Conservation (phyloP, 2,113 vertebrate species). For the Anseranas semipalmata region DNA sequence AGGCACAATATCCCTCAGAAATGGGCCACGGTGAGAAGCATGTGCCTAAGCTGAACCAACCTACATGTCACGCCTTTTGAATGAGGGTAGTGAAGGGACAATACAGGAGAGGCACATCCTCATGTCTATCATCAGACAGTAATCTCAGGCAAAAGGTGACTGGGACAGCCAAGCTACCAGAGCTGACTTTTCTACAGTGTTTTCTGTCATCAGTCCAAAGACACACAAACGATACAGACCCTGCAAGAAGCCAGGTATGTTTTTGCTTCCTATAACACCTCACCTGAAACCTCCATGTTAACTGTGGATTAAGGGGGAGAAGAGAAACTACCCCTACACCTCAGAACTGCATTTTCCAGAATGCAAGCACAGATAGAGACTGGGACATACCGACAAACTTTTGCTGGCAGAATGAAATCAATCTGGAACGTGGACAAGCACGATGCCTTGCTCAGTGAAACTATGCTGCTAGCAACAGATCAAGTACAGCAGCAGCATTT, state of each 20-base stretch:
- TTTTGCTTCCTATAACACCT: not conserved
- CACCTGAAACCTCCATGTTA: not conserved
- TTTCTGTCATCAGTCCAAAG: not conserved
- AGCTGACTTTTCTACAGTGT: not conserved
- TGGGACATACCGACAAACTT: not conserved
- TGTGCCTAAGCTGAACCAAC: fast-evolving
- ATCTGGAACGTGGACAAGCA: not conserved
- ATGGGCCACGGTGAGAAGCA: not conserved
- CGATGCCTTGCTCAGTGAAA: not conserved
- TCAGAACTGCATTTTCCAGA: not conserved
- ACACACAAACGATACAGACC: not conserved
- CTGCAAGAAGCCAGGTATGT: not conserved
- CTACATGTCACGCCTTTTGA: fast-evolving
- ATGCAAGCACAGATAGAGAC: not conserved
- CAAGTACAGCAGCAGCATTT: not conserved
- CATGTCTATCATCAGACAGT: not conserved
- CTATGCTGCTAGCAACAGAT: not conserved
- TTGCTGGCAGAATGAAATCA: not conserved
- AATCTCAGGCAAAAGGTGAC: not conserved
- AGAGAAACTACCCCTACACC: not conserved
- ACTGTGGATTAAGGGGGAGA: not conserved
- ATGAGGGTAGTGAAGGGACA: not conserved
- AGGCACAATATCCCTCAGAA: not conserved
- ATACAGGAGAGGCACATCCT: not conserved
- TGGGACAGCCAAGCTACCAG: not conserved